Evolutionary conservation across 1,140 invertebrate genomes (phyloP), one percentile per base, ranked within the genome.

Genomic region (Eubasilissa regina): DNA sequence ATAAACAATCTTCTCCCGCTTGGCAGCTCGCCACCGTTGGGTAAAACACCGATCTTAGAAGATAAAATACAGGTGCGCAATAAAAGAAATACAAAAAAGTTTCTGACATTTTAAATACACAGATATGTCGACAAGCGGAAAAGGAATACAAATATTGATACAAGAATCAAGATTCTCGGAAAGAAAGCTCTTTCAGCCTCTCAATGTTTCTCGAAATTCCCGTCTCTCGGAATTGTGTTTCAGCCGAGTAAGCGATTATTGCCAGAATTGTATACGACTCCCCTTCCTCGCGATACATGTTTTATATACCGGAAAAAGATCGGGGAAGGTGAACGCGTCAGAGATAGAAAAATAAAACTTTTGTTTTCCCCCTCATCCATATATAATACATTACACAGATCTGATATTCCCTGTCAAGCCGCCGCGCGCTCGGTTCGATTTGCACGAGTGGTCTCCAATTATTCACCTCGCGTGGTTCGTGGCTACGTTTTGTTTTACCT

Each of bases 271-370:
- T 70, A 25, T 70, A 51, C 55, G 55, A 58, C 17, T 58, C 53
- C 58, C 58, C 11, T 15, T 51, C 48, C 11, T 13, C 12, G 21
- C 21, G 58, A 62, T 62, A 62, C 58, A 25, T 62, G 58, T 25
- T 62, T 35, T 6, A 62, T 35, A 43, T 64, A 64, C 35, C 35
- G 60, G 12, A 64, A 64, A 64, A 35, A 25, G 13, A 64, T 64
- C 35, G 56, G 17, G 60, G 17, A 43, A 45, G 55, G 17, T 15
- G 51, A 25, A 13, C 11, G 60, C 60, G 60, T 44, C 58, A 68
- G 21, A 62, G 64, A 64, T 56, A 55, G 51, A 44, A 66, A 77
- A 77, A 77, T 66, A 77, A 64, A 77, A 77, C 35, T 77, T 76
- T 76, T 76, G 55, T 76, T 76, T 35, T 77, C 47, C 48, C 44